Percentiles rank a stretch among this genome's conserved stretches.
Evolutionary conservation across 1,140 invertebrate species (phyloP).

Genomic region (Cylas formicarius): DNA sequence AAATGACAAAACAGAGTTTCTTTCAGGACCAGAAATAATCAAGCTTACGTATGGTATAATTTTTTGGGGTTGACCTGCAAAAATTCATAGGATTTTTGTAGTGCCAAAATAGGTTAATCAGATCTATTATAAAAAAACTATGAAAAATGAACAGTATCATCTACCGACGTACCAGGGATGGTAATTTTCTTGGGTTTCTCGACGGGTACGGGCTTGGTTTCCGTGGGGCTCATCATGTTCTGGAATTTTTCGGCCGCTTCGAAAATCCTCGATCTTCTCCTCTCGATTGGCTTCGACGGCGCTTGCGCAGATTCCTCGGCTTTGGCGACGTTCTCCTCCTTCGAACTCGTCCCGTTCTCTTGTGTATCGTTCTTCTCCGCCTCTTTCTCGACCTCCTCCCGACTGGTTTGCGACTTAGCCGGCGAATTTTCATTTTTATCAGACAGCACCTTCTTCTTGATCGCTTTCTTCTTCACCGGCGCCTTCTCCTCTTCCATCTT

Average conservation of each 20-base stretch:
- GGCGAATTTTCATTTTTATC: constrained; percentile 38
- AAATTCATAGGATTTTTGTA: too few species aligned
- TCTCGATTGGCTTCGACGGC: constrained; percentile 43
- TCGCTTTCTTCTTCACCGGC: constrained; percentile 29
- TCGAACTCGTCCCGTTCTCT: constrained; percentile 35
- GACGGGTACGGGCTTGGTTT: constrained; percentile 36
- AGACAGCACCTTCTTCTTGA: constrained; percentile 36
- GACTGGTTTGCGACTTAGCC: constrained; percentile 27
- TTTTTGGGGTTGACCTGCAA: too few species aligned
- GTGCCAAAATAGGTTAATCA: too few species aligned
- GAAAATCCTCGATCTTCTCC: constrained; percentile 60
- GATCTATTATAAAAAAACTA: too few species aligned
- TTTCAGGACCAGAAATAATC: too few species aligned
- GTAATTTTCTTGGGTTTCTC: constrained; percentile 73
- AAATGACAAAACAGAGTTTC: too few species aligned
- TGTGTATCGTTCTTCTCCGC: constrained; percentile 31
- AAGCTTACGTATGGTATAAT: too few species aligned
- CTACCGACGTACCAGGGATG: constrained; percentile 60
- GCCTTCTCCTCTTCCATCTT: constrained; percentile 30
- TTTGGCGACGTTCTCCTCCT: constrained; percentile 41
- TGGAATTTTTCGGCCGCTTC: constrained; percentile 67
- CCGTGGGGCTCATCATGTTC: constrained; percentile 45
- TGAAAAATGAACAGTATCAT: too few species aligned
- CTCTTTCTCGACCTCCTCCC: constrained; percentile 36
- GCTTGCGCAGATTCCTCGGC: constrained; percentile 28